Percentiles rank a stretch among this genome's conserved stretches.
Evolutionary conservation across 1,140 invertebrate genomes (phyloP).

Genomic region (Bombus impatiens): DNA sequence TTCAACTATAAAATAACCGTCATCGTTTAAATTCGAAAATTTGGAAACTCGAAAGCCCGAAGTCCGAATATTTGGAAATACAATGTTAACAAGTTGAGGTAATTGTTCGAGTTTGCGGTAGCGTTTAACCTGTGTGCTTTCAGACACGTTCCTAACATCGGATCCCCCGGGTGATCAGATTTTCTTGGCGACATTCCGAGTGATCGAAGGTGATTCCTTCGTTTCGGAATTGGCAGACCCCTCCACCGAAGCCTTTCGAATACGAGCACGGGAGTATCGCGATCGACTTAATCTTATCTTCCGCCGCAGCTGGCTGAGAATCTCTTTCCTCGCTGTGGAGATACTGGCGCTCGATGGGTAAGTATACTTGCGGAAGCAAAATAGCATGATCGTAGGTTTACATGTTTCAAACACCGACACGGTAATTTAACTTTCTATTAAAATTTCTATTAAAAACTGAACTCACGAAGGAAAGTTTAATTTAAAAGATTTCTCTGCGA

Average conservation of each 20-base stretch:
- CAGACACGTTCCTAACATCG: conserved; percentile 91
- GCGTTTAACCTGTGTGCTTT: conserved; percentile 68
- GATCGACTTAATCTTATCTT: conserved; percentile 90
- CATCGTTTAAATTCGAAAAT: too few relatives aligned
- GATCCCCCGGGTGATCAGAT: conserved; percentile 89
- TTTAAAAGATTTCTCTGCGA: too few relatives aligned
- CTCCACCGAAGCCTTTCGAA: conserved; percentile 85
- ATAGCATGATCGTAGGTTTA: not conserved
- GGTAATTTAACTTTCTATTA: too few relatives aligned
- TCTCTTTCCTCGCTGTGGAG: conserved; percentile 87
- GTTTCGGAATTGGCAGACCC: conserved; percentile 86
- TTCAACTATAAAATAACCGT: not conserved
- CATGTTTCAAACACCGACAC: too few relatives aligned
- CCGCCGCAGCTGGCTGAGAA: conserved; percentile 86
- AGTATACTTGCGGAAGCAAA: conserved; percentile 33
- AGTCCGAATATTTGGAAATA: too few relatives aligned
- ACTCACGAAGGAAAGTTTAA: too few relatives aligned
- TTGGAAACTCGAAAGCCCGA: too few relatives aligned
- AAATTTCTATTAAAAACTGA: too few relatives aligned
- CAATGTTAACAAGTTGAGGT: too few relatives aligned
- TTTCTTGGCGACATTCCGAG: conserved; percentile 90
- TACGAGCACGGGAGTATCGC: conserved; percentile 87
- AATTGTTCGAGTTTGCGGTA: not conserved
- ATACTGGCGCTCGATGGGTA: conserved; percentile 92
- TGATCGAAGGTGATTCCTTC: conserved; percentile 87